Base-by-base conservation (phyloP, 2,113 vertebrate genomes). In the Alexandromys fortis region DNA sequence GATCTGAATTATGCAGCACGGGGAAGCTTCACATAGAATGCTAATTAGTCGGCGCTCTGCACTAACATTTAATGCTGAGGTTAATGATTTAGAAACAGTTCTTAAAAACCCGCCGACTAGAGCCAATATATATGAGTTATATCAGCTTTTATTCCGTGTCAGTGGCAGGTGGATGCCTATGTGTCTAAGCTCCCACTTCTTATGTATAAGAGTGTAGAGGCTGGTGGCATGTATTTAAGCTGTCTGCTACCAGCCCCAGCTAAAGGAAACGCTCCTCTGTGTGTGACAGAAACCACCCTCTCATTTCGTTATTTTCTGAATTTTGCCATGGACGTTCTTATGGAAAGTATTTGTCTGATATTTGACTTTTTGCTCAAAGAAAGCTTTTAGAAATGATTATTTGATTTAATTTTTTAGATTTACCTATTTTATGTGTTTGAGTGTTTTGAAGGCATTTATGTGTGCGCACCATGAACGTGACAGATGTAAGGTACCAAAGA, bases 1-100 rank as follows among this genome's bases (percentile, higher is more conserved):
- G 55, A 91, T 94, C 78, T 96, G 79, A 97, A 96, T 97, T 94
- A 93, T 70, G 92, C 49, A 96, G 55, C 47, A 92, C 58, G 26
- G 93, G 14, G 96, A 89, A 94, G 90, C 85, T 73, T 96, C 61
- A 70, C 85, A 55, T 79, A 92, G 94, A 89, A 92, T 96, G 67
- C 42, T 90, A 97, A 95, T 96, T 96, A 95, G 81, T 92, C 55
- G 88, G 55, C 75, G 52, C 16, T 94, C 30, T 42, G 91, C n/a
- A 86, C 38, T 91, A 75, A 42, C 83, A 92, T 47, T 97, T 90
- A 90, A 55, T 95, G 24, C 77, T 96, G 89, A 94, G 52, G 75
- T 96, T 91, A 91, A 86, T 92, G 78, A 89, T 95, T 96, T n/a
- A 94, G n/a, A 92, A 93, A 81, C 89, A 88, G 12, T 86, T 86